Evolutionary conservation across 1,140 invertebrate genomes (phyloP).

Genomic region (Neodiprion pinetum): DNA sequence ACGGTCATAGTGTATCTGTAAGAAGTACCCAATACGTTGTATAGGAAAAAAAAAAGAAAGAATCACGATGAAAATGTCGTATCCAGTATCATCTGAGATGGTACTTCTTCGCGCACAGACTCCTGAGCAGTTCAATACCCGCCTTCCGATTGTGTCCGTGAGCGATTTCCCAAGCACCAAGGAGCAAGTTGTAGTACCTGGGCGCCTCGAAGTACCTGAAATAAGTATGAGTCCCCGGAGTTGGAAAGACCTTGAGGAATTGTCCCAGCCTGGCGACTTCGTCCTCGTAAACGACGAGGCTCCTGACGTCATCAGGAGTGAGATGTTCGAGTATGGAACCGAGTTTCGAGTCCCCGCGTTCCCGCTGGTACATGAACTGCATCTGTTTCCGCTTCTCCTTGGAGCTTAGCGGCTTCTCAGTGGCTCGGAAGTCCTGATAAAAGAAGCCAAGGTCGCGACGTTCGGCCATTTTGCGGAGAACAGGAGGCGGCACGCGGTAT

Average conservation of each 20-base stretch:
- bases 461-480: constrained; percentile 51
- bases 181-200: constrained; percentile 88
- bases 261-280: constrained; percentile 76
- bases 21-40: too few species aligned
- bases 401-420: constrained; percentile 53
- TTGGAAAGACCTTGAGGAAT: constrained; percentile 87
- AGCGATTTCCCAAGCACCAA: constrained; percentile 86
- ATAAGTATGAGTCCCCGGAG: constrained; percentile 74
- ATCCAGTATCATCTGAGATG: constrained; percentile 59
- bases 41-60: too few species aligned
- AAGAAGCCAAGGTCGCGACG: background rate
- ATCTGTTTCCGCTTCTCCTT: constrained; percentile 54
- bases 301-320: constrained; percentile 84
- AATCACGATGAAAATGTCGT: background rate
- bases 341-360: constrained; percentile 62
- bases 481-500: constrained; percentile 73
- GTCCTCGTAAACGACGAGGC: constrained; percentile 84
- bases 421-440: constrained; percentile 41
- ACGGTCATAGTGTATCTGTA: too few species aligned
- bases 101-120: constrained; percentile 70
- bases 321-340: constrained; percentile 76
- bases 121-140: constrained; percentile 70
- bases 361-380: constrained; percentile 61
- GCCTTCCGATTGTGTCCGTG: constrained; percentile 68
- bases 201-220: constrained; percentile 79